Evolutionary conservation across 2,888 invertebrate genomes (phyloP).

Genomic region (Electrophaes corylata): DNA sequence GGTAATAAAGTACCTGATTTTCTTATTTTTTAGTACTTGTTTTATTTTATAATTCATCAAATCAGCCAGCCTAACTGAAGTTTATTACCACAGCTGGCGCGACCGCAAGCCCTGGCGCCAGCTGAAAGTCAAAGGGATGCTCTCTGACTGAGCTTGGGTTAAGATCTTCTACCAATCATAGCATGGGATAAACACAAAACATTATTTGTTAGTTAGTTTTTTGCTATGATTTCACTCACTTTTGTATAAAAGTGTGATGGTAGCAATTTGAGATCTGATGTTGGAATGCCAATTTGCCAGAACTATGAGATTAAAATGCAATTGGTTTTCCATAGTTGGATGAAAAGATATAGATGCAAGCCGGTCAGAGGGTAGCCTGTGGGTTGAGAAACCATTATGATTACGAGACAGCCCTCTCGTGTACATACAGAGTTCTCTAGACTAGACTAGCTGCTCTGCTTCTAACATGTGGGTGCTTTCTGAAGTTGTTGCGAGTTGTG

Average conservation of each 20-base stretch:
- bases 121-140: slow-evolving; percentile 65
- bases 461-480: slow-evolving; percentile 64
- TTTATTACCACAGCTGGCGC: slow-evolving; percentile 68
- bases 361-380: slow-evolving; percentile 66
- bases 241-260: slow-evolving; percentile 48
- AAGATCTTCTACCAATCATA: slow-evolving; percentile 51
- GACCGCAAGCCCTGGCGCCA: slow-evolving; percentile 60
- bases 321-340: slow-evolving; percentile 32
- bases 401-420: slow-evolving; percentile 62
- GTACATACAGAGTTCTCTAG: slow-evolving; percentile 76
- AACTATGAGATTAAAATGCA: not conserved
- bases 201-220: slow-evolving; percentile 43
- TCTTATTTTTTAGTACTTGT: not conserved
- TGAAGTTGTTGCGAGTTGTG: slow-evolving; percentile 61
- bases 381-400: slow-evolving; percentile 74
- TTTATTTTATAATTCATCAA: not conserved
- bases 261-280: slow-evolving; percentile 25
- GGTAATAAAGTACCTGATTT: slow-evolving; percentile 12
- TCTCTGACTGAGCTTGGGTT: slow-evolving; percentile 64
- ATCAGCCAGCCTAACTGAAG: slow-evolving; percentile 35
- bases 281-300: slow-evolving; percentile 28
- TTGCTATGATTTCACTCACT: slow-evolving; percentile 56
- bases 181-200: slow-evolving; percentile 46
- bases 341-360: slow-evolving; percentile 45
- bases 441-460: slow-evolving; percentile 62